These are phyloP conservation scores for Bradypodion pumilum DNA, from an alignment of 2,797 vertebrate species.

Conservation along the genomic window DNA sequence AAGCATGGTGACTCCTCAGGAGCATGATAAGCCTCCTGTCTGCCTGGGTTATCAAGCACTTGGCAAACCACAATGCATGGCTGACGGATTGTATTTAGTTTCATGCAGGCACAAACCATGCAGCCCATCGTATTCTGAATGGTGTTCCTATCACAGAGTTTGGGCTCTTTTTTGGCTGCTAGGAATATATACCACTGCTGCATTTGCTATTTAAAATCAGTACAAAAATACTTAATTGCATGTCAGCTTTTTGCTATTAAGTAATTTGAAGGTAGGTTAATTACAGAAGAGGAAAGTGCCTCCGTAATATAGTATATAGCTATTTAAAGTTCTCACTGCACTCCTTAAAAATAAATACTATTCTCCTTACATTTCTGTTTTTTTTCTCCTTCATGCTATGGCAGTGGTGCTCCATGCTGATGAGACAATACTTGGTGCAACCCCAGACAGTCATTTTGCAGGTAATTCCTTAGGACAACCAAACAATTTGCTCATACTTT, in stretches of 20 bases:
- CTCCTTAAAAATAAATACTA: slow-evolving; percentile 39
- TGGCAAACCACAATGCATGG: not conserved
- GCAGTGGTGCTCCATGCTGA: slow-evolving; percentile 85
- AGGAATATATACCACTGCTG: not conserved
- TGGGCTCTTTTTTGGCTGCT: not conserved
- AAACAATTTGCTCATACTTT: slow-evolving; percentile 67
- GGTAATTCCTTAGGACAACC: slow-evolving; percentile 81
- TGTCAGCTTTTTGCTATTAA: accelerated
- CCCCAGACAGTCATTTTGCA: slow-evolving; percentile 83
- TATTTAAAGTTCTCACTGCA: slow-evolving; percentile 53
- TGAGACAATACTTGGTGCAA: slow-evolving; percentile 83
- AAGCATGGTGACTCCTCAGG: not conserved
- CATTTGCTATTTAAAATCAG: not conserved
- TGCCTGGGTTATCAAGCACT: not conserved
- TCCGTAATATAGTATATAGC: not conserved
- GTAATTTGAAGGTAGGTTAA: not conserved
- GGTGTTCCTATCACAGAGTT: not conserved
- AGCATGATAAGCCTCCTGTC: not conserved
- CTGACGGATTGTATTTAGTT: not conserved
- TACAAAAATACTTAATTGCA: not conserved
- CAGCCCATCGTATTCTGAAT: not conserved
- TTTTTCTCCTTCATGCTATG: slow-evolving; percentile 83
- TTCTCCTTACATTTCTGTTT: slow-evolving; percentile 77
- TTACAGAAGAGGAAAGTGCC: not conserved
- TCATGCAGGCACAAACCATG: not conserved